Evolutionary conservation across 2,797 vertebrate species (phyloP).

Genomic region (Champsocephalus esox): DNA sequence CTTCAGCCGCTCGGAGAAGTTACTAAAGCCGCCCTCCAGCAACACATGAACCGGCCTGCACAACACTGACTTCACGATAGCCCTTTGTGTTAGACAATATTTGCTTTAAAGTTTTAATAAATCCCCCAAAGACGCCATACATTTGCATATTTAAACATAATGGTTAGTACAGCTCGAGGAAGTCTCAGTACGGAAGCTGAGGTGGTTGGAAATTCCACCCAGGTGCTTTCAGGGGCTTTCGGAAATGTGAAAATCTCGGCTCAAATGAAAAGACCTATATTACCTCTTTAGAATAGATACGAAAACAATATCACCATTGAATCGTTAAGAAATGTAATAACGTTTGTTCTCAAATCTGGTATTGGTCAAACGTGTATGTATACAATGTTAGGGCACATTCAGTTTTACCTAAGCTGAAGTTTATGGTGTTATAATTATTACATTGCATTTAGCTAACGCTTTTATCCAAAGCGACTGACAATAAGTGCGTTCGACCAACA

Average conservation of each 20-base stretch:
- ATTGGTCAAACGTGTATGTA: neutral
- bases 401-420: neutral
- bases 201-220: conserved; percentile 52
- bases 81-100: conserved; percentile 28
- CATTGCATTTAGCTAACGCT: too few species aligned
- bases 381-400: neutral
- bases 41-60: conserved; percentile 5
- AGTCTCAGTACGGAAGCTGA: neutral
- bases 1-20: conserved; percentile 17
- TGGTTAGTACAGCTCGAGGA: too few species aligned
- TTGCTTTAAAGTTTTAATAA: neutral
- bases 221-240: conserved; percentile 48
- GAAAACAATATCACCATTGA: neutral
- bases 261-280: neutral
- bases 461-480: too few species aligned
- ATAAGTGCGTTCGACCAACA: too few species aligned
- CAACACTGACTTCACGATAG: conserved; percentile 29
- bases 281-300: neutral
- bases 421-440: neutral
- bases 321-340: neutral
- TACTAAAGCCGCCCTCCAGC: conserved; percentile 9
- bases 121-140: neutral
- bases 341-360: neutral
- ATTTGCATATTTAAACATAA: neutral
- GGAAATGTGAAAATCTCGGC: conserved; percentile 16